A percentile compares a stretch with the other conserved stretches of the same genome.
Evolutionary conservation across 1,140 invertebrate species (phyloP).

Genomic region (Zaprionus kolodkinae): DNA sequence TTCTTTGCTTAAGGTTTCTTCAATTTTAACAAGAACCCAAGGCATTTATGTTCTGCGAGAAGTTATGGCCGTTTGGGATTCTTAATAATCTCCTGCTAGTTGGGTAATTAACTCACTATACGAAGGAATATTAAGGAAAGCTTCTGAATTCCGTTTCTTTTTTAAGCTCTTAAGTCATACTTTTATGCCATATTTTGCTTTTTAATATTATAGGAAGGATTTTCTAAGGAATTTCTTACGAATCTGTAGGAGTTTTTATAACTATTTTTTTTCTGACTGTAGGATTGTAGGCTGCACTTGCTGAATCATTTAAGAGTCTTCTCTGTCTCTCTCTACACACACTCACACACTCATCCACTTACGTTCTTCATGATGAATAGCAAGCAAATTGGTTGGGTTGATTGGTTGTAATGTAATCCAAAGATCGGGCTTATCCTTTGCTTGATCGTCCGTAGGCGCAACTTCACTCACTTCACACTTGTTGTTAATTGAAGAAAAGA

Average conservation of each 20-base stretch:
- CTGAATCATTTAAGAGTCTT: not conserved
- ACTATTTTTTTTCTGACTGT: not conserved
- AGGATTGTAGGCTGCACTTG: not conserved
- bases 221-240: too few relatives aligned
- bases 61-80: not conserved
- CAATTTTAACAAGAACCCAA: not conserved
- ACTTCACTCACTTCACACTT: conserved; percentile 55
- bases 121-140: not conserved
- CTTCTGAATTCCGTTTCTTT: not conserved
- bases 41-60: too few relatives aligned
- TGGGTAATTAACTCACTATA: not conserved
- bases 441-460: conserved; percentile 21
- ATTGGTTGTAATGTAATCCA: conserved; percentile 50
- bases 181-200: not conserved
- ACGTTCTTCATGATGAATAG: conserved; percentile 75
- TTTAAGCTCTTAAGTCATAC: not conserved
- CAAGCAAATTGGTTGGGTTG: conserved; percentile 19
- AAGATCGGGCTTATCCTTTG: conserved; percentile 59
- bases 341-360: conserved; percentile 53
- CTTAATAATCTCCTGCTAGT: too few relatives aligned
- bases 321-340: conserved; percentile 1
- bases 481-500: conserved; percentile 82
- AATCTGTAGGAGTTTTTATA: too few relatives aligned
- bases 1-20: not conserved
- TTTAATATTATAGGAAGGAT: not conserved